phyloP scores from a whole-genome alignment of 2,113 vertebrate species.

The Centropus unirufus region DNA sequence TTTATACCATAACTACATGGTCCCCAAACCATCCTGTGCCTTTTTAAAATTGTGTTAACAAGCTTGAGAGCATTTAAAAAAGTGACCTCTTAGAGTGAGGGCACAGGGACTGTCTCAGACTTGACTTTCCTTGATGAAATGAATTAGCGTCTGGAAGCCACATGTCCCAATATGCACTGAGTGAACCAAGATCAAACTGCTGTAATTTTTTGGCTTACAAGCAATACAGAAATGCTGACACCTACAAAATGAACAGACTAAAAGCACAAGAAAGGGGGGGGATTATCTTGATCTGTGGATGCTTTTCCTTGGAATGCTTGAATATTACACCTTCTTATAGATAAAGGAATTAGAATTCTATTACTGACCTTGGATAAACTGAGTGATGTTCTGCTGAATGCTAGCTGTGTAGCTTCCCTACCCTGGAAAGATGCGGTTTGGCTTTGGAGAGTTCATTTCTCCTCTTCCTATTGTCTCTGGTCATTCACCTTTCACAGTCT shows the following conservation, averaged over 20 bases:
- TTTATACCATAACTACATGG: fast-evolving
- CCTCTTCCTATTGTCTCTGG: not conserved
- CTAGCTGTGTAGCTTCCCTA: not conserved
- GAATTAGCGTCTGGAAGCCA: not conserved
- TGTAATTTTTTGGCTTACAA: constrained; percentile 4
- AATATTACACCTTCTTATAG: not conserved
- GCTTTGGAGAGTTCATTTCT: not conserved
- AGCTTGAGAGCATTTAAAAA: not conserved
- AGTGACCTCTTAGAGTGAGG: not conserved
- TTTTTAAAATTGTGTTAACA: not conserved
- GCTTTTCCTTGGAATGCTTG: not conserved
- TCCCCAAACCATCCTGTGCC: not conserved
- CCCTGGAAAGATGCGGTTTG: not conserved
- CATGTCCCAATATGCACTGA: not conserved
- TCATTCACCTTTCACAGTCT: not conserved
- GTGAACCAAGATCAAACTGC: constrained; percentile 18
- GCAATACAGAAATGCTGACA: not conserved
- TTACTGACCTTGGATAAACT: not conserved
- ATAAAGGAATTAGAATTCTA: not conserved
- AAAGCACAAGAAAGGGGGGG: not conserved
- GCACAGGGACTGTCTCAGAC: not conserved
- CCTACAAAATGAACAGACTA: not conserved
- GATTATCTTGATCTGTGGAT: not conserved
- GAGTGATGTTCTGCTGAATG: not conserved
- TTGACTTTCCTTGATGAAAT: not conserved